These are phyloP conservation scores for Neodon shergylaensis DNA, from an alignment of 2,113 vertebrate genomes.

Conservation along the genomic window DNA sequence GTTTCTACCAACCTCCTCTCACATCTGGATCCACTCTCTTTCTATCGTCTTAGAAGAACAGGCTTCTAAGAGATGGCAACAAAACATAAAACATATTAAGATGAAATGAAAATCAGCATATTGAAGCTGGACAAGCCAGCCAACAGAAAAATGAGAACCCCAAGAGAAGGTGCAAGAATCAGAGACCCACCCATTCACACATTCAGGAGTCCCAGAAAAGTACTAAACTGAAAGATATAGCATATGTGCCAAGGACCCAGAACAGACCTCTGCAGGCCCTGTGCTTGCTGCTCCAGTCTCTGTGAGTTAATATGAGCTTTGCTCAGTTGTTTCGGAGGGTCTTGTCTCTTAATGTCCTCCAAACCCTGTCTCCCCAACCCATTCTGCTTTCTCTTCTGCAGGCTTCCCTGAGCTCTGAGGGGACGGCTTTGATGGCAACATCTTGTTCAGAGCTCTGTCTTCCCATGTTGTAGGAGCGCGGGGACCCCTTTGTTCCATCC, in stretches of 20 bases:
- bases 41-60: background rate
- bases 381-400: background rate
- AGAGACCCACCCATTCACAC: background rate
- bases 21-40: background rate
- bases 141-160: background rate
- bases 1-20: background rate
- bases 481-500: too few species aligned
- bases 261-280: background rate
- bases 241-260: background rate
- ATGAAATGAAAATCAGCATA: background rate
- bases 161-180: background rate
- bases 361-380: background rate
- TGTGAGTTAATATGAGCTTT: background rate
- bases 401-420: background rate
- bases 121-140: background rate
- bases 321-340: background rate
- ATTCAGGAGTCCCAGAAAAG: background rate
- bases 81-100: background rate
- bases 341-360: background rate
- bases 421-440: background rate
- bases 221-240: background rate
- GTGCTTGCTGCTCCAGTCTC: too few species aligned
- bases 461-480: background rate
- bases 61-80: background rate
- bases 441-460: background rate